A percentile compares a stretch with the other conserved stretches of the same genome.
Evolutionary conservation across 2,113 vertebrate species (phyloP).

Genomic region (Phaetusa simplex): DNA sequence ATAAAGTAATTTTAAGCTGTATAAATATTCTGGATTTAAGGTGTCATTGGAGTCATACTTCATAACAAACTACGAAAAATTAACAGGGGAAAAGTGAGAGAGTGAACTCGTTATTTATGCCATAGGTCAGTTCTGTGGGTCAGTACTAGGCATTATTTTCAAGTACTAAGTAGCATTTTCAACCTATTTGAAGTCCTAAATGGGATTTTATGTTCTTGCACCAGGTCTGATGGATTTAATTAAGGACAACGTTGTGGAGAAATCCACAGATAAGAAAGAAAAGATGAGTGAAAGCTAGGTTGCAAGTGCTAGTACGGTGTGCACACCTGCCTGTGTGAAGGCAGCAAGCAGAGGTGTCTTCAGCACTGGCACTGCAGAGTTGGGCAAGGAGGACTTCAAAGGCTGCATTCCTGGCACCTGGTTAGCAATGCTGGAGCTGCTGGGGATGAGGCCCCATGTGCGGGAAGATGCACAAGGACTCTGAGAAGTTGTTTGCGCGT

Average conservation of each 20-base stretch:
- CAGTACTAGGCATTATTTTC: neutral
- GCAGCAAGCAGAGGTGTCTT: neutral
- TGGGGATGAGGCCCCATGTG: neutral
- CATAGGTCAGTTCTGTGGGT: neutral
- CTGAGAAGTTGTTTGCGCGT: neutral
- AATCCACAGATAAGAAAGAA: neutral
- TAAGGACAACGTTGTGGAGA: neutral
- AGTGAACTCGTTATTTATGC: rapidly evolving
- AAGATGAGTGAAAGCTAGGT: neutral
- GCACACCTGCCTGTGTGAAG: neutral
- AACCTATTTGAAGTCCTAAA: neutral
- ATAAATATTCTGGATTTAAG: neutral
- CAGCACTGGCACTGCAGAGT: neutral
- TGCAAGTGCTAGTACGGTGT: neutral
- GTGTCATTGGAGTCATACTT: neutral
- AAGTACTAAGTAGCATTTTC: neutral
- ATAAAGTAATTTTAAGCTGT: neutral
- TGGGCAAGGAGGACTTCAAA: neutral
- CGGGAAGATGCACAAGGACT: neutral
- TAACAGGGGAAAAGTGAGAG: neutral
- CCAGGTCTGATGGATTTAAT: neutral
- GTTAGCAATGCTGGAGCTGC: neutral
- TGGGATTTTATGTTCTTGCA: neutral
- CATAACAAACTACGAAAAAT: neutral
- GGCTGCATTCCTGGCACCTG: neutral